phyloP scores from a whole-genome alignment of 2,888 invertebrate genomes.

The Cerastis rubricosa region DNA sequence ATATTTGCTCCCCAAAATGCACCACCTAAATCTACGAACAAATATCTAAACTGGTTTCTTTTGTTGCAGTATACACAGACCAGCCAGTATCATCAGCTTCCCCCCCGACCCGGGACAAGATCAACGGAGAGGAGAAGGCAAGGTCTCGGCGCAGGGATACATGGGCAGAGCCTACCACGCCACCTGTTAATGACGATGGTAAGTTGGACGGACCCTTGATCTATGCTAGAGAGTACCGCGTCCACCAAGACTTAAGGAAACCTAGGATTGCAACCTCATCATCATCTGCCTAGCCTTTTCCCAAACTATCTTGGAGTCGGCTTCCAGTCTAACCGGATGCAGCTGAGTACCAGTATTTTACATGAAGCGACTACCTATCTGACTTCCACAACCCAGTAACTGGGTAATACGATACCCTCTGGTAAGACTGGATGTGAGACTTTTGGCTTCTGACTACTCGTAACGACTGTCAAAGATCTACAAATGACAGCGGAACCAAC shows the following conservation, averaged over 20 bases:
- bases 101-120: conserved; percentile 95
- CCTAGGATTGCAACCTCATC: background rate
- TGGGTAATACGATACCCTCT: too few relatives aligned
- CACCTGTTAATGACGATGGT: conserved; percentile 82
- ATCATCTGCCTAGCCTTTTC: too few relatives aligned
- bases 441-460: too few relatives aligned
- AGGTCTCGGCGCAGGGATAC: conserved; percentile 89
- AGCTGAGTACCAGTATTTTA: too few relatives aligned
- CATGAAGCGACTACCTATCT: too few relatives aligned
- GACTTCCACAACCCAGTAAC: too few relatives aligned
- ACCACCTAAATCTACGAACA: background rate
- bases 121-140: conserved; percentile 94
- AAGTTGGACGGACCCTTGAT: conserved; percentile 36
- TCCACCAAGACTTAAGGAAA: background rate
- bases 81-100: conserved; percentile 94
- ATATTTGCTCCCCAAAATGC: background rate
- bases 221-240: background rate
- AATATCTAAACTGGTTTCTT: background rate
- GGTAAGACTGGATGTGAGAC: too few relatives aligned
- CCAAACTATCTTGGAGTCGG: too few relatives aligned
- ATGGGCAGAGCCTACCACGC: conserved; percentile 84
- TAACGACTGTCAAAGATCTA: too few relatives aligned
- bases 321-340: too few relatives aligned
- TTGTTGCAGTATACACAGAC: conserved; percentile 91
- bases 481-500: too few relatives aligned